Evolutionary conservation across 2,113 vertebrate species (phyloP), one percentile per base, ranked within the genome.

Genomic region (Camelus bactrianus): DNA sequence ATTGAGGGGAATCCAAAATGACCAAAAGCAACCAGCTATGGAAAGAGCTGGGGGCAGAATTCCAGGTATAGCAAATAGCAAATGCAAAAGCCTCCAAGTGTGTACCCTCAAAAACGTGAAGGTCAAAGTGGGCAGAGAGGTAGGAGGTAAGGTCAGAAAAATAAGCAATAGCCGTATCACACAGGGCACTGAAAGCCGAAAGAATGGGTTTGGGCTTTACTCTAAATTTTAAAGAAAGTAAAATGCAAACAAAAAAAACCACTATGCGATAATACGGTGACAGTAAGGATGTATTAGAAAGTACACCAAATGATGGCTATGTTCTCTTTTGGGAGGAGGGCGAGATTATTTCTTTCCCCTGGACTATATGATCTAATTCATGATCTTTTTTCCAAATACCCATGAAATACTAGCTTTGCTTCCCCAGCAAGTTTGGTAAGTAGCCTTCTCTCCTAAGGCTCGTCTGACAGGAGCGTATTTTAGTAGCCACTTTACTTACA

Each of bases 211-310:
- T 54, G 20, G 16, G 91, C 17, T 94, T 65, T 16, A 81, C 60
- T 67, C 82, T 81, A 67, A 65, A 73, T 77, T 50, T 93, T 60
- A 64, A 82, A 77, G 46, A 64, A 82, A 77, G 46, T 80, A 93
- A 97, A 92, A 94, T 54, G 20, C 54, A 83, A 96, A 79, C 16
- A 50, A 77, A 81, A 93, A 89, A 90, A 56, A 73, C 38, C 12
- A 58, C 4, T 20, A 70, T 12, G 14, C 77, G 28, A n/a, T 54
- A 85, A 73, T 16, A 92, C 50, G 42, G 60, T 30, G 38, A 62
- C 9, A 52, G n/a, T 69, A 62, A 84, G 5, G 48, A 93, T 2
- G 76, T 52, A 81, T 9, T 58, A 50, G 52, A 82, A 94, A 89
- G 83, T 62, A 70, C 5, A 89, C 70, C 46, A 85, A 89, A 75